phyloP scores from a whole-genome alignment of 2,888 invertebrate genomes.

The Nebria brevicollis region DNA sequence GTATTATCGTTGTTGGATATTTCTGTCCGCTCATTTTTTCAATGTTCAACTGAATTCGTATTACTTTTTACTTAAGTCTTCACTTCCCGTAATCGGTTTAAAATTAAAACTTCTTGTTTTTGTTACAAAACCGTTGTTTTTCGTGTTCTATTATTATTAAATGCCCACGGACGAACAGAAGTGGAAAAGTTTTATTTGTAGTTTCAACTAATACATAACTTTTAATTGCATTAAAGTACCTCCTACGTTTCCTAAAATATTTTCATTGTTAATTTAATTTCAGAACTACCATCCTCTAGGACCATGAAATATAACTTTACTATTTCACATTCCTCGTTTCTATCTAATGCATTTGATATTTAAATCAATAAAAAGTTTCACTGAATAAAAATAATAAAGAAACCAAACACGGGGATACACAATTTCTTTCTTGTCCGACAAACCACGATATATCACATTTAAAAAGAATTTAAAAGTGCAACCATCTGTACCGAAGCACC shows the following conservation, averaged over 20 bases:
- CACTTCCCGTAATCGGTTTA: neutral
- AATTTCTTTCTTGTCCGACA: neutral
- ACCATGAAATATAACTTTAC: no score
- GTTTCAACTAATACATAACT: neutral
- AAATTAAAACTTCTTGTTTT: neutral
- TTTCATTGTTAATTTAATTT: neutral
- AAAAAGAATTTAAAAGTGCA: neutral
- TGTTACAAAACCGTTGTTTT: neutral
- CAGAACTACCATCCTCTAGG: neutral
- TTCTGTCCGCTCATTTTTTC: constrained; percentile 2
- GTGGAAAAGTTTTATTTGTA: neutral
- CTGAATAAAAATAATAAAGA: neutral
- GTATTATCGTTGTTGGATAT: neutral
- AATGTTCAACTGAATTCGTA: neutral
- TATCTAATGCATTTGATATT: no score
- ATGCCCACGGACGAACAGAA: neutral
- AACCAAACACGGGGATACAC: neutral
- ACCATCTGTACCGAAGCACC: neutral
- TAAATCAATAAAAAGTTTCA: neutral
- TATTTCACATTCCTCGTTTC: no score
- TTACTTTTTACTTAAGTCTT: neutral
- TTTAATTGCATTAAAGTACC: neutral
- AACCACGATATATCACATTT: neutral
- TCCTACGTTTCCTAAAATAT: neutral
- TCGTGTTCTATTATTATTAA: neutral